Base-by-base conservation (phyloP, 2,797 vertebrate species). In the Poeciliopsis infans region DNA sequence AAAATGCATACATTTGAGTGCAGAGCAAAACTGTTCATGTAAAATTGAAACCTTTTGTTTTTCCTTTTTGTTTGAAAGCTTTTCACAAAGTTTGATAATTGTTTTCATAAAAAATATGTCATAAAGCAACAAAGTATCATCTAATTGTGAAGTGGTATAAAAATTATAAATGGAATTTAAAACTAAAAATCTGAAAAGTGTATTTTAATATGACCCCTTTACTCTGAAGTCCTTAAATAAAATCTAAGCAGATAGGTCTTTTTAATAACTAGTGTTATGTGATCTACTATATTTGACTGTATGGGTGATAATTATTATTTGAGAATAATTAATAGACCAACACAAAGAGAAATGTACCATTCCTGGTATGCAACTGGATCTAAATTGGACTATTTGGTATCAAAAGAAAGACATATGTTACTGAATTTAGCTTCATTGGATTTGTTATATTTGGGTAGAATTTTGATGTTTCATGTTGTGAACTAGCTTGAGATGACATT, bases 1-100 rank as follows among this genome's bases (percentile, higher is more conserved):
- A 75, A 16, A n/a, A 78, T 3, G 49, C 2, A 0, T 66, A 64
- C 72, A 76, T 76, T 36, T 59, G 39, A 33, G 57, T 72, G 76
- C 20, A 53, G 6, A 2, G 28, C 13, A 75, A 61, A 71, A 31
- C 33, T 0, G 20, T 12, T 49, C 25, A 25, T 13, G n/a, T 43
- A 45, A 75, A 69, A 66, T 7, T 13, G 3, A 36, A 39, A 6
- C 74, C 11, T 12, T 55, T 55, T n/a, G 4, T 53, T 25, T 55
- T n/a, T 55, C n/a, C 6, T 53, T 53, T 68, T 16, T 25, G 5
- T 41, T 23, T 68, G 36, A 41, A 68, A 39, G 7, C 16, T 39
- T 36, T 39, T 66, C 18, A 23, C 5, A 66, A 39, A 66, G 6
- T 39, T 39, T 12, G 20, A 25, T 68, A 2, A 39, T 41, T 66